Base-by-base conservation (phyloP, 2,797 vertebrate genomes). In the Anguilla obscura region DNA sequence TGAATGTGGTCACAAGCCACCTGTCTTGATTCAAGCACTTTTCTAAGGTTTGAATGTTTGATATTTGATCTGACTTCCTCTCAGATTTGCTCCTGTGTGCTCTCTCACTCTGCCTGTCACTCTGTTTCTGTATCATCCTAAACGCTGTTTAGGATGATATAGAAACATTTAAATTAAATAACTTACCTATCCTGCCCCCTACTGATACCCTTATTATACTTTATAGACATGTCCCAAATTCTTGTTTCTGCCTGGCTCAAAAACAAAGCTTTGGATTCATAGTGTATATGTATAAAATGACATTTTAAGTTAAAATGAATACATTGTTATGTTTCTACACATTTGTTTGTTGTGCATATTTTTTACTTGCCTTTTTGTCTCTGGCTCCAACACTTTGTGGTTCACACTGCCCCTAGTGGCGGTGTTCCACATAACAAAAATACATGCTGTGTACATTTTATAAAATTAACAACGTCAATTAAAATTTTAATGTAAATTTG, bases 111-210 rank as follows among this genome's bases (percentile, higher is more conserved):
- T 40, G 33, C 16, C 74, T 79, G 33, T 40, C 36, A 24, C n/a
- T n/a, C n/a, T n/a, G n/a, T n/a, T n/a, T n/a, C n/a, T n/a, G n/a
- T n/a, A n/a, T n/a, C n/a, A n/a, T n/a, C n/a, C n/a, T n/a, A 76
- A 80, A 16, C n/a, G 16, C 40, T 45, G 40, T 82, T 8, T 76
- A 14, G 74, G 33, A 12, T 94, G 94, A 95, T 94, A 90, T 92
- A 92, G 93, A 88, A 90, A 82, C 79, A 82, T 80, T 80, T 45
- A 50, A 82, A 82, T 82, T 9, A 82, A 82, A 82, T 50, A 5
- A 82, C 79, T 82, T 24, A n/a, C 79, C 45, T 48, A 48, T 45
- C 45, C 79, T 82, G 79, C 79, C 79, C 79, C 79, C 79, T 82
- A 82, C 79, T 82, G 79, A 50, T 82, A n/a, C 79, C 40, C 45